These are phyloP conservation scores for Neria commutata DNA, from an alignment of 2,888 invertebrate species.

Conservation along the genomic window DNA sequence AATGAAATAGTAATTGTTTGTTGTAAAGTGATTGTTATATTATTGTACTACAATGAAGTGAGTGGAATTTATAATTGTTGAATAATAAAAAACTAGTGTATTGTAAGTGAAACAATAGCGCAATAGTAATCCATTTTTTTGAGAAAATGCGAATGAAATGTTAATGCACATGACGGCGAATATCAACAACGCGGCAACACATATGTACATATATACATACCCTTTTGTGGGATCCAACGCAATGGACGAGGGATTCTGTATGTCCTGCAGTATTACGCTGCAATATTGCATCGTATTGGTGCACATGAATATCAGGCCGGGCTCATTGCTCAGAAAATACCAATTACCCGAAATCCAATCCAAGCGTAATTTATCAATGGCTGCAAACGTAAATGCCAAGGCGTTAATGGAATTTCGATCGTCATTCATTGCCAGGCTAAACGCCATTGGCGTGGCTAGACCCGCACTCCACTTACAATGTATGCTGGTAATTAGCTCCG, in stretches of 20 bases:
- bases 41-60: no score
- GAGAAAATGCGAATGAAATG: no score
- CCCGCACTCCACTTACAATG: no score
- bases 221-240: slow-evolving; percentile 80
- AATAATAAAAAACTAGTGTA: no score
- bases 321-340: slow-evolving; percentile 78
- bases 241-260: slow-evolving; percentile 74
- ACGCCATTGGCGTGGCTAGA: no score
- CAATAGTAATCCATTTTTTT: no score
- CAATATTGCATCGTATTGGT: slow-evolving; percentile 69
- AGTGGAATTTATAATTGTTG: no score
- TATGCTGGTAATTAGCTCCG: slow-evolving; percentile 69
- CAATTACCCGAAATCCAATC: slow-evolving; percentile 89
- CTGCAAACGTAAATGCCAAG: slow-evolving; percentile 57
- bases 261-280: slow-evolving; percentile 71
- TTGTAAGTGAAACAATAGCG: no score
- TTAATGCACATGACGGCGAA: background rate
- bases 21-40: no score
- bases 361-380: slow-evolving; percentile 75
- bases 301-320: slow-evolving; percentile 76
- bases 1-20: no score
- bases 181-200: background rate
- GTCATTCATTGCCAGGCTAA: background rate
- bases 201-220: slow-evolving; percentile 55
- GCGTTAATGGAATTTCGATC: background rate